Evolutionary conservation across 2,888 invertebrate species (phyloP), one percentile per base, ranked within the genome.

Genomic region (Cosmia pyralina): DNA sequence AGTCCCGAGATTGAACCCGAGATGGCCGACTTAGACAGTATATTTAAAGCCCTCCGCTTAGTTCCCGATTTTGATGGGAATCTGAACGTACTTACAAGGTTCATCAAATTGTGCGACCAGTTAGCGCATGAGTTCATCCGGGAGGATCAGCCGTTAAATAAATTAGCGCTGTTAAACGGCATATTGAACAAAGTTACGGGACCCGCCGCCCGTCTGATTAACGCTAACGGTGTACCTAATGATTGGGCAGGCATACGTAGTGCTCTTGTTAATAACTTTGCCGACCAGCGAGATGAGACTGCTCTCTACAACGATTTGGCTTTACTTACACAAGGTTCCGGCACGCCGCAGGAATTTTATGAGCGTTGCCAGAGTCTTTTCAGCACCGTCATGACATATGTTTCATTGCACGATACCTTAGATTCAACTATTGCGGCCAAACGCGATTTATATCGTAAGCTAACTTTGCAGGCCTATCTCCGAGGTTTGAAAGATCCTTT

Each of bases 371-470:
- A 58, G 34, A 38, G 4, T 5, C 58, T 58, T 38, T 58, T 19
- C 19, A 58, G 58, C 19, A 58, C 58, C 34, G 19, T 58, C 34
- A 58, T 19, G 34, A 58, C 58, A 38, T 58, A 58, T 19, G 58
- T 58, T n/a, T 59, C 38, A n/a, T 13, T 59, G 53, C 53, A 53
- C 22, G 53, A 53, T 3, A 22, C 53, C n/a, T 3, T 53, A 0
- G 53, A 53, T 0, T 22, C 22, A 22, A 53, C 53, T 0, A 53
- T 13, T 22, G 22, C 22, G 6, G 53, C 53, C 13, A 53, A 53
- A 53, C 13, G 53, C 13, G 53, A 53, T 53, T 53, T 22, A 22
- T 53, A 53, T 22, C 7, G 53, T 2, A 53, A 53, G 22, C n/a
- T 53, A 0, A 53, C 52, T 13, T n/a, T n/a, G 52, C 52, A 53